phyloP scores from a whole-genome alignment of 2,888 invertebrate genomes.

The Schizotus pectinicornis region DNA sequence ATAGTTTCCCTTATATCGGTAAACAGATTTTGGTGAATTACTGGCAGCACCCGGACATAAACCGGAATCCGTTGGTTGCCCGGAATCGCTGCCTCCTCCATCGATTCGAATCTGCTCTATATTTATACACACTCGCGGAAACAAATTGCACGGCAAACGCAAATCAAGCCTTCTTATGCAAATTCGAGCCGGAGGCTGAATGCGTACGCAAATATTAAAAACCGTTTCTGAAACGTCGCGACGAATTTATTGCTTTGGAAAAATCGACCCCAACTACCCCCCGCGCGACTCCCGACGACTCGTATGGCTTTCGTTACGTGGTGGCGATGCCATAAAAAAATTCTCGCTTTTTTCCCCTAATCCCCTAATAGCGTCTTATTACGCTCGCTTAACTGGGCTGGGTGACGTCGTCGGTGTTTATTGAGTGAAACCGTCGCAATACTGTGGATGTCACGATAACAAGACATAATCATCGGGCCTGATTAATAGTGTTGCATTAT shows the following conservation, averaged over 20 bases:
- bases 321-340: slow-evolving; percentile 1
- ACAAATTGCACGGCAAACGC: slow-evolving; percentile 1
- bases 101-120: slow-evolving; percentile 21
- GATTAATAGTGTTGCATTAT: slow-evolving; percentile 47
- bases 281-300: too few relatives aligned
- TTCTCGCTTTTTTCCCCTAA: not conserved
- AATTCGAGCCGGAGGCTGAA: slow-evolving; percentile 11
- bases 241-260: too few relatives aligned
- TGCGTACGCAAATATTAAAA: not conserved
- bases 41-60: slow-evolving; percentile 37
- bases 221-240: not conserved
- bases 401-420: slow-evolving; percentile 32
- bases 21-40: slow-evolving; percentile 40
- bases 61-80: slow-evolving; percentile 35
- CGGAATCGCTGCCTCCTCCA: slow-evolving; percentile 32
- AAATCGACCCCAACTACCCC: too few relatives aligned
- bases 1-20: slow-evolving; percentile 33
- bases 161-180: slow-evolving; percentile 12
- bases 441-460: slow-evolving; percentile 40
- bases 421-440: slow-evolving; percentile 28
- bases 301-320: too few relatives aligned
- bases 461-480: slow-evolving; percentile 45
- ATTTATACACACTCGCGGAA: slow-evolving; percentile 21
- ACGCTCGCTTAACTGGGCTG: slow-evolving; percentile 11
- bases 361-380: slow-evolving; percentile 7